Conservation (phyloP, 2,797 vertebrate species). For the Bradypodion ventrale region DNA sequence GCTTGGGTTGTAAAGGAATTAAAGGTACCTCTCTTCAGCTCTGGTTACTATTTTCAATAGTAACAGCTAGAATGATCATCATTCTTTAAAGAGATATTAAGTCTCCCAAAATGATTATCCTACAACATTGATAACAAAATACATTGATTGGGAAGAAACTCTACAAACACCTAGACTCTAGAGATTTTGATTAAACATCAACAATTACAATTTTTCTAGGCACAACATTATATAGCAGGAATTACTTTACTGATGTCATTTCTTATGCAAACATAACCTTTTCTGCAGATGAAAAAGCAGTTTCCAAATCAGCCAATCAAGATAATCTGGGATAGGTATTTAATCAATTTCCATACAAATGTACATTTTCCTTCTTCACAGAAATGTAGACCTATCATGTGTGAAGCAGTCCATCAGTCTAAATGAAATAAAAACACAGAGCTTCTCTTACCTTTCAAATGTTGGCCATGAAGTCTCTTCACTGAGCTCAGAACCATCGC, state of each 20-base stretch:
- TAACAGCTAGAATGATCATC: background rate
- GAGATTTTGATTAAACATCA: background rate
- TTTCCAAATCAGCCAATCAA: no score
- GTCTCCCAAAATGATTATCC: no score
- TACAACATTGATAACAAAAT: background rate
- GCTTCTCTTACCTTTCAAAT: constrained; percentile 91
- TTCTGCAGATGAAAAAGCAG: no score
- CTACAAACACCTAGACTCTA: background rate
- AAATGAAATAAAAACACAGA: background rate
- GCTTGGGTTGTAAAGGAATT: background rate
- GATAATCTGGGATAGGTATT: background rate
- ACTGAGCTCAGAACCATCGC: constrained; percentile 97
- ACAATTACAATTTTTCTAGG: background rate
- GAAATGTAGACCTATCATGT: background rate
- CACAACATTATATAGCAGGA: background rate
- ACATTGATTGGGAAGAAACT: background rate
- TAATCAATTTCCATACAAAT: background rate
- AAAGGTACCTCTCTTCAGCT: background rate
- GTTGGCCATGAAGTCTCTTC: constrained; percentile 98
- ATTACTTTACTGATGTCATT: background rate
- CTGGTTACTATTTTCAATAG: background rate
- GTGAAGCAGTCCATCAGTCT: background rate
- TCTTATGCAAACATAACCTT: background rate
- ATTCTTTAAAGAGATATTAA: no score
- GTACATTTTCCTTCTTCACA: no score